phyloP scores from a whole-genome alignment of 2,888 invertebrate genomes.

The Ochropleura leucogaster region DNA sequence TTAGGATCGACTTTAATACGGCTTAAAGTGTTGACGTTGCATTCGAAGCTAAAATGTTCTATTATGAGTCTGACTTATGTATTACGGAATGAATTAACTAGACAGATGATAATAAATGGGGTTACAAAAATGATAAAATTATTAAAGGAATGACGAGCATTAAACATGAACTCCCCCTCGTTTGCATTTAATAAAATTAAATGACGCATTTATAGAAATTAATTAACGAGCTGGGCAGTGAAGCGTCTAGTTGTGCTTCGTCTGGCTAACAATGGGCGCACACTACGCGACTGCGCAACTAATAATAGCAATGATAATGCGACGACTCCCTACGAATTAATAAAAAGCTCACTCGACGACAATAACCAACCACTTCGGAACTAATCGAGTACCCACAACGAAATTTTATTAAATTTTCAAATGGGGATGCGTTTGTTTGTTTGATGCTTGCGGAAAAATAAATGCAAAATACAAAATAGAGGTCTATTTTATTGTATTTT shows the following conservation, averaged over 20 bases:
- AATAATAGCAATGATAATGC: conserved; percentile 86
- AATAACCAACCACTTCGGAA: conserved; percentile 87
- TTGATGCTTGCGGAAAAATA: conserved; percentile 59
- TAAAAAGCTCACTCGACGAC: conserved; percentile 88
- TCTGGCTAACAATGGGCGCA: conserved; percentile 73
- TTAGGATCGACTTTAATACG: conserved; percentile 74
- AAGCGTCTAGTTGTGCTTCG: conserved; percentile 78
- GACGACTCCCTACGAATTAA: conserved; percentile 87
- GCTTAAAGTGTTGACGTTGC: conserved; percentile 68
- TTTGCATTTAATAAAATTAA: conserved; percentile 91
- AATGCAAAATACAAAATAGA: conserved; percentile 50
- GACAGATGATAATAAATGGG: conserved; percentile 65
- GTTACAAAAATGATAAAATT: conserved; percentile 71
- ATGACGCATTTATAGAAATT: conserved; percentile 90
- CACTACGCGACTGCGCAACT: conserved; percentile 72
- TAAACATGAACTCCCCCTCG: conserved; percentile 84
- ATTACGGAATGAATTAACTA: conserved; percentile 44
- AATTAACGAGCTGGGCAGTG: conserved; percentile 89
- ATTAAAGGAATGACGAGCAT: conserved; percentile 74
- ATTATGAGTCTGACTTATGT: conserved; percentile 45
- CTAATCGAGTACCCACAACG: conserved; percentile 84
- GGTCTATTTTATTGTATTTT: conserved; percentile 6
- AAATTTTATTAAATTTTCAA: conserved; percentile 84
- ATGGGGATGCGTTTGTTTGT: conserved; percentile 73
- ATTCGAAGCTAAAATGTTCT: conserved; percentile 47